Base-by-base conservation (phyloP, 2,888 invertebrate species). In the Scelioninae gen. 1 region DNA sequence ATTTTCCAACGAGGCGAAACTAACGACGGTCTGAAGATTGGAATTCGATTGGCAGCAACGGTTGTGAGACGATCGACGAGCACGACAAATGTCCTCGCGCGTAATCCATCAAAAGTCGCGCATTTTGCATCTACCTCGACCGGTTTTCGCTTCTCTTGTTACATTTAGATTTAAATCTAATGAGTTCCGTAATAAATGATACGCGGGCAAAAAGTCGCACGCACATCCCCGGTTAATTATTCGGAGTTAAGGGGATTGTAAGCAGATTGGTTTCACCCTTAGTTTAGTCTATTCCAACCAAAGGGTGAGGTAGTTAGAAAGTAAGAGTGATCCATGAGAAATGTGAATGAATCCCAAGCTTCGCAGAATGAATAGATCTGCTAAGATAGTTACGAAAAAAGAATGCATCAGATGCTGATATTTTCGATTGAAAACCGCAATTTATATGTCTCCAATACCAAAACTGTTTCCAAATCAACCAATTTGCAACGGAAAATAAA, bases 211-310 rank as follows among this genome's bases (percentile, higher is more conserved):
- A 89, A 89, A 89, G 88, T 89, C 88, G 88, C 84, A 86, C 86
- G 86, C 83, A 79, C 84, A 74, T 83, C 84, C 86, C 86, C 86
- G 90, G 91, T 92, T 92, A 92, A 92, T 92, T 92, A 92, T 92
- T 92, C 92, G 90, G n/a, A 88, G 86, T 89, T 90, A 90, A 91
- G 92, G 90, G 92, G 91, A 89, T 90, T 89, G 90, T 92, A 92
- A 92, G 91, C 91, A 92, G 92, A 90, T 91, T 91, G 91, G 89
- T 90, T 89, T 89, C 90, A 89, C 91, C 91, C 90, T 89, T 89
- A 89, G 88, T 88, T 87, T 89, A 88, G 88, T 89, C 88, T 87
- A 87, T 85, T 87, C 87, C 83, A 85, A 85, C 86, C 85, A 86
- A 86, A 78, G 89, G 88, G 88, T 87, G 88, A 84, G 34, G 76